Evolutionary conservation across 2,797 vertebrate species (phyloP), one percentile per base, ranked within the genome.

Genomic region (Pygocentrus nattereri): DNA sequence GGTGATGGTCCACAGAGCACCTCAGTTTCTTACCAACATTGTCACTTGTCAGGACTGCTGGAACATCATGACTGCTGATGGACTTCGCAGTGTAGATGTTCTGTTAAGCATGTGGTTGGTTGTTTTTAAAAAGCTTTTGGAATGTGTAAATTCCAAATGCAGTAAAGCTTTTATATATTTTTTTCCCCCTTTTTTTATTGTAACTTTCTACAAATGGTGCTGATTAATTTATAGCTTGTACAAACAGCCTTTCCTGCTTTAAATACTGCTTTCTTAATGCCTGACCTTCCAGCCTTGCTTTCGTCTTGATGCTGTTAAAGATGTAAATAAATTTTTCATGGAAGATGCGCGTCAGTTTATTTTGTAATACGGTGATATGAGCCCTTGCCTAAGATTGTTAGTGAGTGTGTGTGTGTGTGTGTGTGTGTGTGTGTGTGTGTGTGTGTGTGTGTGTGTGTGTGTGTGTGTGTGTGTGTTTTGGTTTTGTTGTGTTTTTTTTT

Each of bases 221-320:
- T 30, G 8, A n/a, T 16, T 72, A 82, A 82, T 82, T 77, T 76
- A 81, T 81, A 50, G 19, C 74, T 71, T 82, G 74, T 69, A 76
- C 23, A 82, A 71, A 81, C 23, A 59, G 21, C 27, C 34, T 81
- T 72, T 19, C 6, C 4, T 38, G 34, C 54, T 74, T 80, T 64
- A 23, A 31, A 15, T 38, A 62, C 25, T 62, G 77, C 31, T 68
- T 74, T 64, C 0, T 78, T 3, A 44, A 59, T 70, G 15, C 18
- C 27, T 1, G 5, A 10, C 1, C 61, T 44, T 8, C 44, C 8
- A 8, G n/a, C n/a, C n/a, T n/a, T n/a, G n/a, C n/a, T n/a, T 5
- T 38, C 8, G 44, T 44, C 8, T 11, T 44, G 41, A 12, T 44
- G 8, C 11, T 10, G 2, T 38, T 30, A 1, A 31, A 58, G 8